A percentile compares a stretch with the other conserved stretches of the same genome.
These are phyloP conservation scores for Anoura caudifer DNA, from an alignment of 2,113 vertebrate genomes.

Conservation along the genomic window DNA sequence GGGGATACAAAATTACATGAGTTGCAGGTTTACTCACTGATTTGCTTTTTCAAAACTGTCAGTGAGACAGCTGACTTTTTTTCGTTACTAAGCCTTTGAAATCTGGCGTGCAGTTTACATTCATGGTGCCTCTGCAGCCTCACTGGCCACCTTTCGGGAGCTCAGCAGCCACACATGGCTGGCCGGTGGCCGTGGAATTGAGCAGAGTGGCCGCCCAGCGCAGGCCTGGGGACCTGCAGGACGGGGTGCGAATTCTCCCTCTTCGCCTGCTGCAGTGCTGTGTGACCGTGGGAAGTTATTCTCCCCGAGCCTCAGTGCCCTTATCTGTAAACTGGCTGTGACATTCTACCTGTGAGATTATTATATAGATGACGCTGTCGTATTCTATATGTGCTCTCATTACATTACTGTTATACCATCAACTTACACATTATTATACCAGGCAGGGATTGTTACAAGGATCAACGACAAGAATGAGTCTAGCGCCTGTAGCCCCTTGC, in stretches of 20 bases:
- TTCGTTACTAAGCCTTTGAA: background rate
- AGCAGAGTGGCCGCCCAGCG: fast-evolving
- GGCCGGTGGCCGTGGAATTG: background rate
- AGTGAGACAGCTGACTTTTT: background rate
- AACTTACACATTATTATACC: background rate
- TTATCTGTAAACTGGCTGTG: background rate
- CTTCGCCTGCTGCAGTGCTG: background rate
- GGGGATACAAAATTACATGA: too few species aligned
- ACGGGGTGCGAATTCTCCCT: background rate
- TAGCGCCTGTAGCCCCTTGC: fast-evolving
- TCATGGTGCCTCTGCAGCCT: background rate
- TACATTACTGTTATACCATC: background rate
- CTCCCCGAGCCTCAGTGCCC: background rate
- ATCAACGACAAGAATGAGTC: background rate
- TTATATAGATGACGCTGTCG: background rate
- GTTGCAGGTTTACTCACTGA: background rate
- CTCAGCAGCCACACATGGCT: background rate
- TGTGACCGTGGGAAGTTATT: background rate
- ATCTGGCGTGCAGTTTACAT: background rate
- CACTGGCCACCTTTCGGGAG: background rate
- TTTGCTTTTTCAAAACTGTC: background rate
- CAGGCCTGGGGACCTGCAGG: background rate
- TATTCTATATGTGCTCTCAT: background rate
- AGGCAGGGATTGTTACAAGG: background rate
- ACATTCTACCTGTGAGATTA: background rate